Conservation (phyloP, 2,113 vertebrate species). For the Irena cyanogastra region DNA sequence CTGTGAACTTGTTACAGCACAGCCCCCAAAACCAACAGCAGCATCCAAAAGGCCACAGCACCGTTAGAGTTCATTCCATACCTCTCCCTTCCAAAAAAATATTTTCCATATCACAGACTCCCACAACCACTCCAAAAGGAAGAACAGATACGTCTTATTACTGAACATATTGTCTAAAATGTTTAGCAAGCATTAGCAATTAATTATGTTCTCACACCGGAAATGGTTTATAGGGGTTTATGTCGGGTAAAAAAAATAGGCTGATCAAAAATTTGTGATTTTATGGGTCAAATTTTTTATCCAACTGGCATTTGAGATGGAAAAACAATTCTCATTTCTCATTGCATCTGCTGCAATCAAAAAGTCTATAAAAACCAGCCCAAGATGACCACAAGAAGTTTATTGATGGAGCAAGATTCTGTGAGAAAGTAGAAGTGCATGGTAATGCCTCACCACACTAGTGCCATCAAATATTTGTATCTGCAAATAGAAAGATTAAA, state of each 20-base stretch:
- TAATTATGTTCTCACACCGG: not conserved
- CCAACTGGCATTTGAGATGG: not conserved
- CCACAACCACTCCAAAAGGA: not conserved
- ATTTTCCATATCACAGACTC: not conserved
- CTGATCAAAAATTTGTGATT: not conserved
- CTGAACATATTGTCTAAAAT: not conserved
- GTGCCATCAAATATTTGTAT: not conserved
- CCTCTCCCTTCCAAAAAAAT: accelerated
- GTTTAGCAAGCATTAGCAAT: not conserved
- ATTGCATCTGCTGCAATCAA: not conserved
- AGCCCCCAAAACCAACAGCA: not conserved
- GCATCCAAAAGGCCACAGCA: not conserved
- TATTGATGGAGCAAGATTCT: not conserved
- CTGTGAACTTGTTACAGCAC: not conserved
- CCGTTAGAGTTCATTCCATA: not conserved
- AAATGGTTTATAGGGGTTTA: not conserved
- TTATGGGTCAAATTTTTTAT: not conserved
- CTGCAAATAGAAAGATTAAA: not conserved
- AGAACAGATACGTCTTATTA: not conserved
- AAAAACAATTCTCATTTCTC: not conserved
- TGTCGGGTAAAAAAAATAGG: not conserved
- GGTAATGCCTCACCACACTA: not conserved
- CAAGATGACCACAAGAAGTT: not conserved
- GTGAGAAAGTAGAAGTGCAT: not conserved
- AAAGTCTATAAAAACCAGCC: not conserved